Evolutionary conservation across 1,140 invertebrate genomes (phyloP), one percentile per base, ranked within the genome.

Genomic region (Arctopsyche grandis): DNA sequence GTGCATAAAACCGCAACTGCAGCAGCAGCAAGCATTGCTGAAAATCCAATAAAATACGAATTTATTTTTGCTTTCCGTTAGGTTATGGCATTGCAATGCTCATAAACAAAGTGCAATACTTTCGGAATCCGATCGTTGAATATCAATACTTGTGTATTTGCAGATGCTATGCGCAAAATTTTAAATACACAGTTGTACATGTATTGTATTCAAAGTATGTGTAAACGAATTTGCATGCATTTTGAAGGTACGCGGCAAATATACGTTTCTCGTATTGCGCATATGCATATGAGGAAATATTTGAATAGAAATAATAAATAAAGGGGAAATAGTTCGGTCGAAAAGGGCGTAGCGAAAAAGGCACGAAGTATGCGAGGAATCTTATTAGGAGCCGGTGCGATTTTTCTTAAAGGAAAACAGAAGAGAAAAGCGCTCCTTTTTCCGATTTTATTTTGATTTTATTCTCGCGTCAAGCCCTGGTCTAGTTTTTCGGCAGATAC

Each of bases 401-500:
- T 48, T 48, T 44, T 22, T 24, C 14, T 38, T 73, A 9, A 14
- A 16, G 63, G 24, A 24, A 21, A 58, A 21, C 21, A 58, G 52
- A 21, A 58, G 38, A 69, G 26, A 48, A 73, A 22, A 46, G 21
- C 16, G 14, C 70, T 48, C 21, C 21, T 21, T 60, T 60, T 22
- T 21, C 58, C 63, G 10, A 9, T 48, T 22, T 10, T 21, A 48
- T 73, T 73, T 73, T 48, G 43, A 73, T 73, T 73, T 73, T 73
- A 48, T 48, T 73, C 44, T 48, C 70, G 14, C 70, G 38, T 22
- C 70, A 48, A 73, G 19, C 46, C 21, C 16, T 14, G 24, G 24
- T 66, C 63, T 38, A 38, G 29, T 1, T 4, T 38, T 38, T 12
- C 43, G 19, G 46, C 70, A 38, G 0, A 14, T 19, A 48, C 7